Base-by-base conservation (phyloP, 1,140 invertebrate genomes). In the Cydia fagiglandana region DNA sequence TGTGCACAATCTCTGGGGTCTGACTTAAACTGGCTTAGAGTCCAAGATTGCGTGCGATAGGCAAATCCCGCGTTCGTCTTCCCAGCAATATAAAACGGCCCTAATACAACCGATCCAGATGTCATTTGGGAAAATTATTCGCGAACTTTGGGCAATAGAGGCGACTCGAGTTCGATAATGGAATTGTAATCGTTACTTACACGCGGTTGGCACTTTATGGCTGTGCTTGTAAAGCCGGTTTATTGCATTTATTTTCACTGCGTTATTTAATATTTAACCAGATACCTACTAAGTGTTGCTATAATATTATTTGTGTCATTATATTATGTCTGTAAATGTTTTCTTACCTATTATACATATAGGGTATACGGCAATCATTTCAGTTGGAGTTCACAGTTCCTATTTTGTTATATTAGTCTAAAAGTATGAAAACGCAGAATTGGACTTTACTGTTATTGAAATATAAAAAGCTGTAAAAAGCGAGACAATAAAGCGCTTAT, bases 21-120 rank as follows among this genome's bases (percentile, higher is more conserved):
- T 84, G 83, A 83, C 83, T 87, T 83, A 84, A 83, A 86, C 80
- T 84, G 82, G 82, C 85, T 88, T 86, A 83, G 76, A 64, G 83
- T 82, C 81, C 76, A 78, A 81, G 82, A 86, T 86, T 86, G 86
- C 81, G 80, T 84, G 77, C 78, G 84, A 88, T 86, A 88, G 76
- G 82, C 81, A 87, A 87, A 87, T 83, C 84, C 80, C 77, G 75
- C 76, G 80, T 84, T 84, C 75, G 80, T 83, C 81, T 78, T 81
- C 75, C 56, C 34, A 76, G 77, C 78, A 79, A 80, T 82, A 83
- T 84, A 81, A 81, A 78, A 80, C 75, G 77, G 74, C 38, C 77
- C 76, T 81, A 81, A 80, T 80, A 81, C 77, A 76, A 70, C 66
- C 66, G 66, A 70, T 70, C 66, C 66, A 70, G 66, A 70, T 70